phyloP scores from a whole-genome alignment of 2,113 vertebrate genomes.

The Rostratula benghalensis region DNA sequence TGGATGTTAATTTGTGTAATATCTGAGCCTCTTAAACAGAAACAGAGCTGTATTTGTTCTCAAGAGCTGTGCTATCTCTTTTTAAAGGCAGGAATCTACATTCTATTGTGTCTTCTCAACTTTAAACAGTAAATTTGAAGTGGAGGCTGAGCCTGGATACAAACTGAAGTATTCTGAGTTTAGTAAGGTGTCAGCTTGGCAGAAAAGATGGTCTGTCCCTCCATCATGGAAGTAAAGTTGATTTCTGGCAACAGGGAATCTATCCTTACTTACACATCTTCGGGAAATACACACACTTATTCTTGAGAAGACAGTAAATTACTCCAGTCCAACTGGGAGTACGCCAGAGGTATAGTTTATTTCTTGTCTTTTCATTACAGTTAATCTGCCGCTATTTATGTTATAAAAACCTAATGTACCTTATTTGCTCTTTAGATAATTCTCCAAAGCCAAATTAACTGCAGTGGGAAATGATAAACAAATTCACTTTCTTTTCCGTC shows the following conservation, averaged over 20 bases:
- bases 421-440: neutral
- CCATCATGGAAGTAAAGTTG: neutral
- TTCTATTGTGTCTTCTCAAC: neutral
- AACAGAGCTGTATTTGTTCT: neutral
- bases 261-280: neutral
- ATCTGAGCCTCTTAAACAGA: neutral
- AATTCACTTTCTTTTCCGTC: neutral
- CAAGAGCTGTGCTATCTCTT: neutral
- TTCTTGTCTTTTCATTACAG: neutral
- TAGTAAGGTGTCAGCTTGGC: neutral
- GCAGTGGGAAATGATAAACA: rapidly evolving
- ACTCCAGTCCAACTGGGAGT: neutral
- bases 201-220: neutral
- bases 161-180: neutral
- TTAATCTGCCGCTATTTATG: neutral
- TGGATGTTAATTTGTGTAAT: neutral
- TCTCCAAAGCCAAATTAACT: neutral
- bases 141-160: neutral
- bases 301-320: neutral
- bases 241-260: neutral
- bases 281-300: neutral
- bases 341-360: neutral
- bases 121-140: neutral
- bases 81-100: neutral
- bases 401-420: neutral